Evolutionary conservation across 2,888 invertebrate genomes (phyloP).

Genomic region (Hermodice carunculata): DNA sequence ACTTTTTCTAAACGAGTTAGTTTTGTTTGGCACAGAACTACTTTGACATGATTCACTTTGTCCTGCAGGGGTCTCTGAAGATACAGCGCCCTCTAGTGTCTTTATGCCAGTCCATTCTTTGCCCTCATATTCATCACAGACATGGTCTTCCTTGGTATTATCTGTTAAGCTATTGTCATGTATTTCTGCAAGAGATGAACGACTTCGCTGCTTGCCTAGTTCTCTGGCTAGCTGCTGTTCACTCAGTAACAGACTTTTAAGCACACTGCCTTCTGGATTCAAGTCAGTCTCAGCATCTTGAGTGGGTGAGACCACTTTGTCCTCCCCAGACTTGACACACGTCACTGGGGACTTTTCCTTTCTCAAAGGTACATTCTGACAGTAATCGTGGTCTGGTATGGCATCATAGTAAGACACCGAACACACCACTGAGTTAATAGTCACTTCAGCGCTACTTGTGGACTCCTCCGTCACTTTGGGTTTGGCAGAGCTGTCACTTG

Average conservation of each 20-base stretch:
- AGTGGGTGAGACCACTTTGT: not conserved
- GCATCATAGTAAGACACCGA: slow-evolving; percentile 44
- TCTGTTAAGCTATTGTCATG: no score
- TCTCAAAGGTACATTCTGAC: slow-evolving; percentile 50
- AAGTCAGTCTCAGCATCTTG: not conserved
- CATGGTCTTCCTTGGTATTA: no score
- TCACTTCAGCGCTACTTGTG: no score
- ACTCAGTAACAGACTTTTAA: slow-evolving; percentile 23
- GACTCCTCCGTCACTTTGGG: no score
- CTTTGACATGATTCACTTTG: not conserved
- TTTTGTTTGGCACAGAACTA: no score
- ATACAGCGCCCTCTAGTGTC: not conserved
- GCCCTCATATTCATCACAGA: not conserved
- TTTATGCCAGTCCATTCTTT: no score
- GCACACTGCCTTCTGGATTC: slow-evolving; percentile 8
- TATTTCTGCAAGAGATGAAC: no score
- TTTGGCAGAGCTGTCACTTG: no score
- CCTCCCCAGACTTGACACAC: not conserved
- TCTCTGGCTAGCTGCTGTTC: no score
- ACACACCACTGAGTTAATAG: no score
- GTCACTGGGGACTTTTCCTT: not conserved
- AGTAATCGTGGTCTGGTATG: slow-evolving; percentile 76
- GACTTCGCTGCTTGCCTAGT: no score
- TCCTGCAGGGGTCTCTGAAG: not conserved
- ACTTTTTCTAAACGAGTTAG: not conserved